Conservation (phyloP, 2,888 invertebrate species). For the Tipula confusa region DNA sequence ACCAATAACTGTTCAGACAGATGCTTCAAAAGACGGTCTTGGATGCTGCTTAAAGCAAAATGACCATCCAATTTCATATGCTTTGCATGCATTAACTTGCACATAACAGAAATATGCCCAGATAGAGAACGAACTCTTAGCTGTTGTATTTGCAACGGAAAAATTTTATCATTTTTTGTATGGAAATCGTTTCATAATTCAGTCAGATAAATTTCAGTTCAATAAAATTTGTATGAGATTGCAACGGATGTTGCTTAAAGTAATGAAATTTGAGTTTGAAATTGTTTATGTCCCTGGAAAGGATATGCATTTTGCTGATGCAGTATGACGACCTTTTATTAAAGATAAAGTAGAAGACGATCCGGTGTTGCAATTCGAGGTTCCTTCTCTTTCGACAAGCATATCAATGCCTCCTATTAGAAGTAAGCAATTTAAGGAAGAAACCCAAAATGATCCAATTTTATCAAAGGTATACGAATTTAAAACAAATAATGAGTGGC, state of each 20-base stretch:
- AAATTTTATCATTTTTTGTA: too few species aligned
- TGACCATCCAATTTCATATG: too few species aligned
- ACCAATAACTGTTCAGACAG: not conserved
- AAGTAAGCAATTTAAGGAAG: too few species aligned
- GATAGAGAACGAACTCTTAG: constrained; percentile 33
- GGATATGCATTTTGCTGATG: too few species aligned
- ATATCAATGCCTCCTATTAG: not conserved
- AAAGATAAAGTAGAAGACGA: too few species aligned
- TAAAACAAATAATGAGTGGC: not conserved
- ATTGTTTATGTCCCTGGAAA: too few species aligned
- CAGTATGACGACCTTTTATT: too few species aligned
- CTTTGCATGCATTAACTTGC: constrained; percentile 6
- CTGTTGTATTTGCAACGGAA: too few species aligned
- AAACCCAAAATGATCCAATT: not conserved
- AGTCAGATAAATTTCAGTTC: constrained; percentile 35
- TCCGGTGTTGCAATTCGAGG: too few species aligned
- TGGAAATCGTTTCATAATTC: constrained; percentile 30
- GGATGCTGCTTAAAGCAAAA: not conserved
- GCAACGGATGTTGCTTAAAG: constrained; percentile 32
- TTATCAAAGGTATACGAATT: not conserved
- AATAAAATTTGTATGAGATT: too few species aligned
- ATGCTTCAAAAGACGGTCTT: not conserved
- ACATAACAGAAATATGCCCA: too few species aligned
- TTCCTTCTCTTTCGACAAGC: not conserved
- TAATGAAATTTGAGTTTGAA: constrained; percentile 31